phyloP scores from a whole-genome alignment of 2,113 vertebrate genomes.

The Cathartes aura region DNA sequence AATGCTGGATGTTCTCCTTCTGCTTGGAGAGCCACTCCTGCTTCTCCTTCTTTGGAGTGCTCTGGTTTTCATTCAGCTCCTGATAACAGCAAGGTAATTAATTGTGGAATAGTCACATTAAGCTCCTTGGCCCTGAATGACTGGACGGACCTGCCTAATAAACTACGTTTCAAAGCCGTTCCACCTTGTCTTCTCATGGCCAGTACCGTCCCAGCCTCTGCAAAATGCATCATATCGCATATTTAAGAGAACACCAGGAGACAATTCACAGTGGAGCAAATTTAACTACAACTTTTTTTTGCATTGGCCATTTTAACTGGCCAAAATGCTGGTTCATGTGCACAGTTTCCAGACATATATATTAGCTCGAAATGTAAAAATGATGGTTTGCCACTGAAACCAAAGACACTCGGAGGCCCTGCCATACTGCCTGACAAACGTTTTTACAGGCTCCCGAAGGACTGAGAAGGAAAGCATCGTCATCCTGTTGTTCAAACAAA shows the following conservation, averaged over 20 bases:
- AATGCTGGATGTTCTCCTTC: conserved; percentile 98
- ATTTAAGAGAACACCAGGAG: background rate
- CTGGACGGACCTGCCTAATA: background rate
- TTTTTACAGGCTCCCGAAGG: background rate
- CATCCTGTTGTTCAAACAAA: background rate
- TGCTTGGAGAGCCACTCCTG: conserved; percentile 98
- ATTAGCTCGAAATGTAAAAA: background rate
- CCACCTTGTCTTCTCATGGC: background rate
- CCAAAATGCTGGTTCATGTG: background rate
- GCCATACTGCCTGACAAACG: background rate
- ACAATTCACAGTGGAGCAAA: background rate
- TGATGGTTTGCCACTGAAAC: background rate
- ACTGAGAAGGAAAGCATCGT: background rate
- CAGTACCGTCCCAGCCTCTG: background rate
- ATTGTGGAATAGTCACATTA: background rate
- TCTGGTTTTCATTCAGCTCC: conserved; percentile 99
- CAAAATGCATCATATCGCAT: background rate
- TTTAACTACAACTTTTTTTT: background rate
- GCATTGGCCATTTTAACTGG: background rate
- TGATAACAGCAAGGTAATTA: conserved; percentile 59
- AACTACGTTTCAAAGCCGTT: background rate
- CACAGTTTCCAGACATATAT: background rate
- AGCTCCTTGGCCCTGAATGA: background rate
- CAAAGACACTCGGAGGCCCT: background rate
- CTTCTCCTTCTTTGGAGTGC: conserved; percentile 98